These are phyloP conservation scores for Nemoura dubitans DNA, from an alignment of 2,888 invertebrate genomes.

Conservation along the genomic window DNA sequence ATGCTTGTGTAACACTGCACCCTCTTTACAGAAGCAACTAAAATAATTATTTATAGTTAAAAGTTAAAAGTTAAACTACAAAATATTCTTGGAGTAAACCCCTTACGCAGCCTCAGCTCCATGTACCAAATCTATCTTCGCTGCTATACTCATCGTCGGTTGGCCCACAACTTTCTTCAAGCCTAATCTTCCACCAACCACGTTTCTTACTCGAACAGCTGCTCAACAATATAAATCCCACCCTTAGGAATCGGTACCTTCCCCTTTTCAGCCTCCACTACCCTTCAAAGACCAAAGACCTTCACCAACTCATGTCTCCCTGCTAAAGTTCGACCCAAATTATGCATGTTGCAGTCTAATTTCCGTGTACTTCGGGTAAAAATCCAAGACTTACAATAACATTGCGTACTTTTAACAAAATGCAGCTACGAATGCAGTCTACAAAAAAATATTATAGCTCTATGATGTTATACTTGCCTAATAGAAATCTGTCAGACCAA, in stretches of 20 bases:
- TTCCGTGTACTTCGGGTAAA: too few species aligned
- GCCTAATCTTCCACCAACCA: background rate
- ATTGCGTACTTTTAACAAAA: too few species aligned
- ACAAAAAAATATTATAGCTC: background rate
- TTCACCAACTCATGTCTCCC: background rate
- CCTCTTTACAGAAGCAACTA: too few species aligned
- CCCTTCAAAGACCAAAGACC: background rate
- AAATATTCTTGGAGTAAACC: too few species aligned
- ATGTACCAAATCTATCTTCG: background rate
- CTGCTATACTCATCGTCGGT: background rate
- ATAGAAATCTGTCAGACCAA: background rate
- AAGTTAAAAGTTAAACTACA: too few species aligned
- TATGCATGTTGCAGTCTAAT: conserved; percentile 2
- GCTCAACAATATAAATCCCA: background rate
- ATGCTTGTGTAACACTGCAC: too few species aligned
- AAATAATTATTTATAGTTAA: too few species aligned
- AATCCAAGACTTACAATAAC: too few species aligned
- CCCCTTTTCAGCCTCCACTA: background rate
- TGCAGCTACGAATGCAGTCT: background rate
- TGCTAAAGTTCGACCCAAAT: background rate
- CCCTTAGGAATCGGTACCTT: background rate
- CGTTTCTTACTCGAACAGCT: background rate
- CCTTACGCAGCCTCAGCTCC: too few species aligned
- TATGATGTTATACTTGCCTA: background rate
- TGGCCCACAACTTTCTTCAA: background rate